Conservation (phyloP, 2,113 vertebrate genomes). For the Orcinus orca region DNA sequence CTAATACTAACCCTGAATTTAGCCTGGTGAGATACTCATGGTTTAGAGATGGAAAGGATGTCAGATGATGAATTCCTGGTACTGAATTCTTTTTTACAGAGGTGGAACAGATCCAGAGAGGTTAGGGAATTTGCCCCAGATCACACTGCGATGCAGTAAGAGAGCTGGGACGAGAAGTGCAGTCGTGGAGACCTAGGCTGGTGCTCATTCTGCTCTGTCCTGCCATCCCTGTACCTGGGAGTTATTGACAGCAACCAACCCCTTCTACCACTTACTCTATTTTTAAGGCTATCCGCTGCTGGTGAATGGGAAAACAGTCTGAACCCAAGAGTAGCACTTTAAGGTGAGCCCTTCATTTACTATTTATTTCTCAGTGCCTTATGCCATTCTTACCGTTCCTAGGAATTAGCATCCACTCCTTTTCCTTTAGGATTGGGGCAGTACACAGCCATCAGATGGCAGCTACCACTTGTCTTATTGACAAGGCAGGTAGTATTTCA, state of each 20-base stretch:
- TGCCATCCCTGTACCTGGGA: not conserved
- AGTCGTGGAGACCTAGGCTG: not conserved
- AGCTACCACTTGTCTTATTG: slow-evolving; percentile 57
- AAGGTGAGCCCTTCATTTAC: not conserved
- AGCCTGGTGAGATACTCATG: not conserved
- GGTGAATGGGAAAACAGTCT: not conserved
- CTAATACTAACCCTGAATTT: not conserved
- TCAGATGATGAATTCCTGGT: not conserved
- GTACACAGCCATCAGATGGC: not conserved
- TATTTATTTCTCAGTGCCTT: not conserved
- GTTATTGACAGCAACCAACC: not conserved
- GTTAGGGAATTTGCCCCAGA: not conserved
- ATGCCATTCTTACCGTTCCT: not conserved
- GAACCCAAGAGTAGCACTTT: not conserved
- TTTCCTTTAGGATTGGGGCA: not conserved
- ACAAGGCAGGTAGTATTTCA: slow-evolving; percentile 58
- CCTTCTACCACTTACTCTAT: not conserved
- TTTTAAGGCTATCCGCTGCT: not conserved
- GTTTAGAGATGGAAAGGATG: not conserved
- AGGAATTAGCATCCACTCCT: not conserved
- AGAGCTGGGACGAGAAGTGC: not conserved
- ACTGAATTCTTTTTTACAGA: not conserved
- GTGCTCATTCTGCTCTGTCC: not conserved
- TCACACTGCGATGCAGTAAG: not conserved
- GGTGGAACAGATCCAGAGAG: not conserved